phyloP scores from a whole-genome alignment of 2,113 vertebrate genomes.

The Caracal caracal region DNA sequence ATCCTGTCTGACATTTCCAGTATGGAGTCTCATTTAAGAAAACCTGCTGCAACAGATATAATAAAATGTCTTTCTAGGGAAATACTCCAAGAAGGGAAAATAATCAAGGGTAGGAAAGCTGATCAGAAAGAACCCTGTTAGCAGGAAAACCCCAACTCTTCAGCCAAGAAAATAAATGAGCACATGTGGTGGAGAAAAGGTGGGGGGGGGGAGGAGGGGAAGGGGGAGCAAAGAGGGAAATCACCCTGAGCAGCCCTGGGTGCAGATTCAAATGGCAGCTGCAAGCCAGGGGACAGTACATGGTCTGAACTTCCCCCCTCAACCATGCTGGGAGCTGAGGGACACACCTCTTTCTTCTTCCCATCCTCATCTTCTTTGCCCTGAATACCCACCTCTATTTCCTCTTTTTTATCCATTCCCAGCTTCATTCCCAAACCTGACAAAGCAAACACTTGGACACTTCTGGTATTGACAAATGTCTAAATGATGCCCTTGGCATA shows the following conservation, averaged over 20 bases:
- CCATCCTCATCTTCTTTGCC: neutral
- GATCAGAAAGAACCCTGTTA: neutral
- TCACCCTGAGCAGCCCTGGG: neutral
- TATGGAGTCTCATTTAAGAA: neutral
- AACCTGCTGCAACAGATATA: neutral
- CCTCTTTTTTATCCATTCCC: neutral
- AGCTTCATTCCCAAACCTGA: neutral
- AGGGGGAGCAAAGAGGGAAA: neutral
- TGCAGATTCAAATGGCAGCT: neutral
- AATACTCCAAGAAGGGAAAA: neutral
- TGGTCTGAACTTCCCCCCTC: neutral
- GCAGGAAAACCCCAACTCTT: slow-evolving; percentile 27
- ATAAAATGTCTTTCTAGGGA: slow-evolving; percentile 36
- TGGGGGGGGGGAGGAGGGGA: neutral
- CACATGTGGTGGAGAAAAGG: neutral
- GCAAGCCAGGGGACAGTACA: neutral
- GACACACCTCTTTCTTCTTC: neutral
- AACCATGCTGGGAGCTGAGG: neutral
- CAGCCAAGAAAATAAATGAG: slow-evolving; percentile 41
- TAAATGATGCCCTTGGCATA: neutral
- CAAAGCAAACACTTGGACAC: slow-evolving; percentile 3
- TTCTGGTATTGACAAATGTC: neutral
- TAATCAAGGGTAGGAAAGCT: slow-evolving; percentile 33
- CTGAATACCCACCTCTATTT: neutral
- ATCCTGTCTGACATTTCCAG: neutral